Conservation (phyloP, 2,113 vertebrate species). For the Pavo muticus region DNA sequence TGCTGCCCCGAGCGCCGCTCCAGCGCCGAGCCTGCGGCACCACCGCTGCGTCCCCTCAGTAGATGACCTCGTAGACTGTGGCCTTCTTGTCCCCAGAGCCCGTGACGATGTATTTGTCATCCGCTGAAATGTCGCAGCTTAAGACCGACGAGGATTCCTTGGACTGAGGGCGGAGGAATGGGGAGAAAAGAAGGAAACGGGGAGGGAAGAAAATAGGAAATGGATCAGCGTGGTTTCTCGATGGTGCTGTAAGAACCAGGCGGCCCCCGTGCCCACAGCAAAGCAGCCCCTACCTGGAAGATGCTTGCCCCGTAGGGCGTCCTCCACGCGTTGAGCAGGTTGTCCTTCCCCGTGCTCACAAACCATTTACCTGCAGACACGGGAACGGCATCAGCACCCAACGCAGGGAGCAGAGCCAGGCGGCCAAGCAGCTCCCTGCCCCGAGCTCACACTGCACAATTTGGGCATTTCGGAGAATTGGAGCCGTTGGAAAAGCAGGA, state of each 20-base stretch:
- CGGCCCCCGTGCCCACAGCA: rapidly evolving
- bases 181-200: background rate
- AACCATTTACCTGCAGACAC: slow-evolving; percentile 91
- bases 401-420: rapidly evolving
- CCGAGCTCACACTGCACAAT: rapidly evolving
- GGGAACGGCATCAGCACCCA: rapidly evolving
- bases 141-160: slow-evolving; percentile 97
- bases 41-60: slow-evolving; percentile 74
- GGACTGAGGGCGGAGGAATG: slow-evolving; percentile 78
- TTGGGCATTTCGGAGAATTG: background rate
- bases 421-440: rapidly evolving
- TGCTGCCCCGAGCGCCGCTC: background rate
- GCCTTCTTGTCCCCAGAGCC: slow-evolving; percentile 98
- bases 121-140: slow-evolving; percentile 96
- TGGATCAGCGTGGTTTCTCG: background rate
- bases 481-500: rapidly evolving
- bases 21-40: background rate
- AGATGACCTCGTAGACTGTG: slow-evolving; percentile 98
- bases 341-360: slow-evolving; percentile 97
- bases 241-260: too few species aligned
- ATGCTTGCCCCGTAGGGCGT: slow-evolving; percentile 97
- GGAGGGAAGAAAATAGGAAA: background rate
- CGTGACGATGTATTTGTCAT: slow-evolving; percentile 97
- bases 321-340: slow-evolving; percentile 97
- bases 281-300: slow-evolving; percentile 88